phyloP scores from a whole-genome alignment of 2,888 invertebrate genomes.

The Scaptomyza parva region DNA sequence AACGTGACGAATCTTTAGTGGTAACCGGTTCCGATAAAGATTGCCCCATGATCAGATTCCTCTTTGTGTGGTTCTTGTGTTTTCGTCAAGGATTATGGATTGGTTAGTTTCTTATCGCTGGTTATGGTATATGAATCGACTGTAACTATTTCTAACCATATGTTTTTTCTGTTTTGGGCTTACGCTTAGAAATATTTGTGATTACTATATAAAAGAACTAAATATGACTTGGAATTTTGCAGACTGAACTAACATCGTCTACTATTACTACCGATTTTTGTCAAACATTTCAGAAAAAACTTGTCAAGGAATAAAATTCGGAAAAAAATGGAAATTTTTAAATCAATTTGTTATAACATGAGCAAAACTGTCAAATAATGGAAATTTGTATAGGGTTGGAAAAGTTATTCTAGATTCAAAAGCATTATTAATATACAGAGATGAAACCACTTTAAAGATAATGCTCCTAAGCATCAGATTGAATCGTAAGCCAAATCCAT shows the following conservation, averaged over 20 bases:
- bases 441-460: too few relatives aligned
- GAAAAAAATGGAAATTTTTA: too few relatives aligned
- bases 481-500: too few relatives aligned
- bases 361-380: background rate
- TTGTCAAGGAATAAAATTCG: too few relatives aligned
- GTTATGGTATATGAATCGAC: slow-evolving; percentile 9
- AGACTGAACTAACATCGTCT: slow-evolving; percentile 39
- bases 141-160: slow-evolving; percentile 8
- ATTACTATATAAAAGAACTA: slow-evolving; percentile 1
- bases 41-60: slow-evolving; percentile 93
- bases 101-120: slow-evolving; percentile 43
- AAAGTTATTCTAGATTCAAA: too few relatives aligned
- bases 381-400: too few relatives aligned
- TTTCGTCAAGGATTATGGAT: background rate
- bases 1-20: slow-evolving; percentile 92
- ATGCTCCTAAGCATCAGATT: too few relatives aligned
- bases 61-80: too few relatives aligned
- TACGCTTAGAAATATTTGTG: slow-evolving; percentile 11
- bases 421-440: too few relatives aligned
- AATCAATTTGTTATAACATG: too few relatives aligned
- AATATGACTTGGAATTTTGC: slow-evolving; percentile 36
- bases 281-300: too few relatives aligned
- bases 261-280: slow-evolving; percentile 28
- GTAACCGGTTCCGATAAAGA: slow-evolving; percentile 98
- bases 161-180: background rate